Conservation (phyloP, 2,113 vertebrate species). For the Thunnus maccoyii region DNA sequence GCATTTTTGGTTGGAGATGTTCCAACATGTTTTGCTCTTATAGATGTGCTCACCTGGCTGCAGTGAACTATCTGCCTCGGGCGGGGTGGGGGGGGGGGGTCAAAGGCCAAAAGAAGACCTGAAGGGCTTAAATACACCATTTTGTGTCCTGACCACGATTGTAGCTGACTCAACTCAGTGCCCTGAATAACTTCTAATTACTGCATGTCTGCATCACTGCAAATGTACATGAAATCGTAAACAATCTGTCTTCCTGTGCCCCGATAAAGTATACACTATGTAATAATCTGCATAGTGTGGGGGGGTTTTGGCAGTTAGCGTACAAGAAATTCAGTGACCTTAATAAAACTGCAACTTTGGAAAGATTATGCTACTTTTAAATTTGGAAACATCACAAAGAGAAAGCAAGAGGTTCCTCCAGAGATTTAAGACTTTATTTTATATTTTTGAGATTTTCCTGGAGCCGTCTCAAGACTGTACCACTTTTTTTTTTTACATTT, state of each 20-base stretch:
- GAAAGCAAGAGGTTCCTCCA: no score
- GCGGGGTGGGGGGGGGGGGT: constrained; percentile 15
- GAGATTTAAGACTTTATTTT: neutral
- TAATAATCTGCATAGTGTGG: constrained; percentile 1
- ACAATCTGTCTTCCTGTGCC: neutral
- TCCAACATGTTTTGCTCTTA: constrained; percentile 27
- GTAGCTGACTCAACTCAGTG: constrained; percentile 45
- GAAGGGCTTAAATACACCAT: neutral
- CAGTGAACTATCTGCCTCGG: constrained; percentile 12
- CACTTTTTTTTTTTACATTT: neutral
- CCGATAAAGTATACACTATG: neutral
- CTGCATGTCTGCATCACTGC: constrained; percentile 26
- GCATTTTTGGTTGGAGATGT: constrained; percentile 13
- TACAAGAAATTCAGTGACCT: no score
- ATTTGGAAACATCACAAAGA: neutral
- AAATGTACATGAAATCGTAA: constrained; percentile 11
- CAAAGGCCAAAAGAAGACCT: constrained; percentile 49
- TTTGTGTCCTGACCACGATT: constrained; percentile 18
- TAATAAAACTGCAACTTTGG: neutral
- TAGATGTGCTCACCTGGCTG: constrained; percentile 45
- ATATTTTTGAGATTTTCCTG: constrained; percentile 1
- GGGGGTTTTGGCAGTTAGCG: no score
- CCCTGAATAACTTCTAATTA: constrained; percentile 44
- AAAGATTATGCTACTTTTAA: neutral
- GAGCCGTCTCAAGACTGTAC: neutral